Base-by-base conservation (phyloP, 2,113 vertebrate species). In the Gracilinanus agilis region DNA sequence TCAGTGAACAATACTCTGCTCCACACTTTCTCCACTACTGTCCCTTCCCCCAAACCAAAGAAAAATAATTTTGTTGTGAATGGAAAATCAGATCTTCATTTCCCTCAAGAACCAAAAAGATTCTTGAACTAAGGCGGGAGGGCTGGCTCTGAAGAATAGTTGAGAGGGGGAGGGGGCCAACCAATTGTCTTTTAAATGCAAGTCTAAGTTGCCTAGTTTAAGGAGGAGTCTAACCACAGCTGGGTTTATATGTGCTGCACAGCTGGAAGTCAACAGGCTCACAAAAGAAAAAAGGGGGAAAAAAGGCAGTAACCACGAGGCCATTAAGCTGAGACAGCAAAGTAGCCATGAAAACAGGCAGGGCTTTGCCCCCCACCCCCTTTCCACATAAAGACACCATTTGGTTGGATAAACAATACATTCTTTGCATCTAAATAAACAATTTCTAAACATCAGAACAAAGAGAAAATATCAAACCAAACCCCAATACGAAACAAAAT, bases 341-440 rank as follows among this genome's bases (percentile, higher is more conserved):
- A 98, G 97, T 61, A 97, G 94, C 96, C 97, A 92, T 24, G 24
- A 97, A 98, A 97, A 96, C 95, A 89, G 93, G 83, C 95, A 93
- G 95, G 56, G 67, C 96, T 97, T 97, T 97, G 24, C 53, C n/a
- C 9, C 88, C 44, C 90, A 75, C 29, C 40, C 95, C 97, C 98
- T 98, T 98, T 97, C 96, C 94, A 97, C 97, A 98, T 95, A 96
- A 97, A 98, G 96, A 96, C 96, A 97, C 53, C 94, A 96, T 98
- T 98, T 96, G 93, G 92, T 97, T 98, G 95, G 95, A 97, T 98
- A 98, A 98, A 98, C 96, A 97, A 56, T 95, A n/a, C 75, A 95
- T 95, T 97, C 97, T 96, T 97, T 97, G 97, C 91, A 97, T 98
- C 98, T 98, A 98, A 98, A 98, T 97, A 97, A 97, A 97, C 93